Percentiles rank a stretch among this genome's conserved stretches.
Conservation (phyloP, 1,140 invertebrate genomes). For the Trichonephila clavipes region DNA sequence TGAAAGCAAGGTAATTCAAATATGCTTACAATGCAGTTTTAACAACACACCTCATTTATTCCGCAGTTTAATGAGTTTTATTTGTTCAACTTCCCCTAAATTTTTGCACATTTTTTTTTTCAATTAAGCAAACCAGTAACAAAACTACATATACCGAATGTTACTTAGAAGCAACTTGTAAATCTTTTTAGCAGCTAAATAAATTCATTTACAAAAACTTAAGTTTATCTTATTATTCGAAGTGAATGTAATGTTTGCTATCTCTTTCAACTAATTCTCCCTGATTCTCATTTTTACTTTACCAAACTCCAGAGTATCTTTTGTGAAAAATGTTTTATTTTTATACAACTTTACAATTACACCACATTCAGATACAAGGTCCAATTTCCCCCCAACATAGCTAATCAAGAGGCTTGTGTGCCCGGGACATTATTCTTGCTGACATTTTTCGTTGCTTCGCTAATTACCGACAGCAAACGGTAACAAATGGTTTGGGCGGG, state of each 20-base stretch:
- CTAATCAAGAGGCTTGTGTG: slow-evolving; percentile 16
- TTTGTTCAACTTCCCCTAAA: too few relatives aligned
- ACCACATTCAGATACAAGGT: neutral
- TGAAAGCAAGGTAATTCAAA: too few relatives aligned
- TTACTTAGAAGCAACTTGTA: too few relatives aligned
- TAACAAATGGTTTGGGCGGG: slow-evolving; percentile 56
- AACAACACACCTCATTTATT: too few relatives aligned
- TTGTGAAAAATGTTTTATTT: slow-evolving; percentile 4
- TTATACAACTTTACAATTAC: slow-evolving; percentile 26
- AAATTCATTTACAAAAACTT: neutral
- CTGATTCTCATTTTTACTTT: neutral
- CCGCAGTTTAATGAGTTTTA: too few relatives aligned
- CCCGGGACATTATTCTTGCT: slow-evolving; percentile 52
- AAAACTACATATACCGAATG: too few relatives aligned
- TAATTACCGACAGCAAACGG: slow-evolving; percentile 58
- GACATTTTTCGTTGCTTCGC: slow-evolving; percentile 54
- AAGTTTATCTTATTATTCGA: neutral
- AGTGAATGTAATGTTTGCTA: neutral
- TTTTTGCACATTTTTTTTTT: too few relatives aligned
- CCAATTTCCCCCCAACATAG: neutral
- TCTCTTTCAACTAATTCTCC: neutral
- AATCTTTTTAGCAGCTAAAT: too few relatives aligned
- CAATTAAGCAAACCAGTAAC: too few relatives aligned
- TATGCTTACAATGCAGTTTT: too few relatives aligned
- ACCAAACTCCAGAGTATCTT: neutral